phyloP scores from a whole-genome alignment of 2,113 vertebrate species.

The Larimichthys crocea region DNA sequence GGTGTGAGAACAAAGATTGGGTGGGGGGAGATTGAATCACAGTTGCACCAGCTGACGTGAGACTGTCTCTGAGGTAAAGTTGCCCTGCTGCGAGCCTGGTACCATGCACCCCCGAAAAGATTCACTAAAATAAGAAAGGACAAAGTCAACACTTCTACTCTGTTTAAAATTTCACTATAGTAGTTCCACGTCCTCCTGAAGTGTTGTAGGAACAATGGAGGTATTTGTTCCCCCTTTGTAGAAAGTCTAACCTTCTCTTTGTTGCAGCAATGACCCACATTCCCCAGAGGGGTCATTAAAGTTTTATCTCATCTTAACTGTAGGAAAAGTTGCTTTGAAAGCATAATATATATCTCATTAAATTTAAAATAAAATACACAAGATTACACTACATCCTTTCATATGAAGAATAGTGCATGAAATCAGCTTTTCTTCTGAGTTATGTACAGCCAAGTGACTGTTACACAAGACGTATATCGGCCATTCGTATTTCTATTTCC shows the following conservation, averaged over 20 bases:
- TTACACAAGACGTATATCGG: constrained; percentile 15
- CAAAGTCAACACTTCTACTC: constrained; percentile 8
- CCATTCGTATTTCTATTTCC: constrained; percentile 33
- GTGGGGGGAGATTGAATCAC: not conserved
- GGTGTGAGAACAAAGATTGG: constrained; percentile 26
- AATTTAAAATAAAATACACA: constrained; percentile 41
- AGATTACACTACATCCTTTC: constrained; percentile 25
- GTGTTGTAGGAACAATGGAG: constrained; percentile 8
- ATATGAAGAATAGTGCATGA: not conserved
- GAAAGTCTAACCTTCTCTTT: constrained; percentile 20
- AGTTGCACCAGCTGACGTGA: not conserved
- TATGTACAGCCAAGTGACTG: constrained; percentile 20
- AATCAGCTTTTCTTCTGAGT: constrained; percentile 23
- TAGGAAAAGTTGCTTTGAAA: constrained; percentile 56
- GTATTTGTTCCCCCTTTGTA: constrained; percentile 25
- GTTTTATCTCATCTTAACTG: constrained; percentile 49
- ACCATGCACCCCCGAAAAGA: not conserved
- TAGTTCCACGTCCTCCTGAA: not conserved
- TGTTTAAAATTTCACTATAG: constrained; percentile 15
- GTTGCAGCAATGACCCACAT: constrained; percentile 39
- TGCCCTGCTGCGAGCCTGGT: constrained; percentile 13
- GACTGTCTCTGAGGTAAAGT: constrained; percentile 11
- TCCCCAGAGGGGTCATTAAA: constrained; percentile 54
- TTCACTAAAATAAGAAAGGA: not conserved
- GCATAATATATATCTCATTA: constrained; percentile 35